These are phyloP conservation scores for Sweltsa coloradensis DNA, from an alignment of 1,140 invertebrate species.

Conservation along the genomic window DNA sequence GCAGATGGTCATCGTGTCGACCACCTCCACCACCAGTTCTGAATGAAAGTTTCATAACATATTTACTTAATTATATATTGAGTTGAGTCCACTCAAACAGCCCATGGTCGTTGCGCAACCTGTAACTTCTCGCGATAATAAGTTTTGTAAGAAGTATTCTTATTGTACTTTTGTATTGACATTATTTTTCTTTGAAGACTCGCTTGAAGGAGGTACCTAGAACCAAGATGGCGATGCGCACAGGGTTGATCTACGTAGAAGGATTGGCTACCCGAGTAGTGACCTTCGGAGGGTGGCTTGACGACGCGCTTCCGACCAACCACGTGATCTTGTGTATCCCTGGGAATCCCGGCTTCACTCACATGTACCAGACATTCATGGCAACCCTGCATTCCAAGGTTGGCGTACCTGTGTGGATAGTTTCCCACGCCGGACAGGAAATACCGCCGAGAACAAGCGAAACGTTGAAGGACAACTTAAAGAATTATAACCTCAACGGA, in stretches of 20 bases:
- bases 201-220: too few relatives aligned
- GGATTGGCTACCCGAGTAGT: conserved; percentile 49
- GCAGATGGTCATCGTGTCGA: too few relatives aligned
- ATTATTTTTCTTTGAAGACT: too few relatives aligned
- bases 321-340: conserved; percentile 43
- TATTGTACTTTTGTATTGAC: too few relatives aligned
- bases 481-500: conserved; percentile 50
- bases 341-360: conserved; percentile 56
- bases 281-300: conserved; percentile 52
- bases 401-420: conserved; percentile 53
- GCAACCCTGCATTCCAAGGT: conserved; percentile 39
- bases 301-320: conserved; percentile 36
- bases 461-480: conserved; percentile 33
- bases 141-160: too few relatives aligned
- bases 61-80: too few relatives aligned
- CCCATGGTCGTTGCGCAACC: too few relatives aligned
- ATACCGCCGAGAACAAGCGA: conserved; percentile 29
- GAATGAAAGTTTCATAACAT: too few relatives aligned
- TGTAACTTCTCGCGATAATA: too few relatives aligned
- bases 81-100: too few relatives aligned
- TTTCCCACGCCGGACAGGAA: conserved; percentile 53
- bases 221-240: too few relatives aligned
- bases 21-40: too few relatives aligned
- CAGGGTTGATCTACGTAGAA: conserved; percentile 44
- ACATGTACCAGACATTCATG: conserved; percentile 61